Base-by-base conservation (phyloP, 2,888 invertebrate genomes). In the Perdita meconis region DNA sequence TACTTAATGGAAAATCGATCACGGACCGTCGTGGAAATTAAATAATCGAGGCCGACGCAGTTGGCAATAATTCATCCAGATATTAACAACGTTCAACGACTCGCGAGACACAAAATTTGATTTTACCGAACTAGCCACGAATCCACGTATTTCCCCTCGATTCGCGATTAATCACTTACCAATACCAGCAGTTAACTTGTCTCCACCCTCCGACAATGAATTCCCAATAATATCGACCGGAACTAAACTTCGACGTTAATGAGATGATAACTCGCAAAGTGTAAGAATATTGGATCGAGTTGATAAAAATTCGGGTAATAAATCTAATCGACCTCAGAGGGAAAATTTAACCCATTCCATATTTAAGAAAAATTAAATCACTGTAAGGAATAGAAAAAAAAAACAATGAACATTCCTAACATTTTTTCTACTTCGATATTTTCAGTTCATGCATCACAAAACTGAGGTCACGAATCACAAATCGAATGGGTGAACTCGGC, bases 81-180 rank as follows among this genome's bases (percentile, higher is more conserved):
- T 72, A 74, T 74, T 71, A 74, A 63, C 74, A 51, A 50, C 42
- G 51, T 53, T 64, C 51, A 22, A 13, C 64, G 59, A 50, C 47
- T 53, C 47, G 34, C 47, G n/a, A 53, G 30, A n/a, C 51, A 64
- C 56, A 59, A 30, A 73, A 75, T 74, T 57, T 42, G 64, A 74
- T 74, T 74, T 59, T 36, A 51, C 22, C 30, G 10, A 47, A 5
- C 22, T 38, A 5, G 10, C 5, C 22, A 36, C 30, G 30, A 61
- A 51, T 51, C 42, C 73, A 16, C 63, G 63, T 30, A 44, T 57
- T 51, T 73, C 73, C 22, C 51, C 64, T 72, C 64, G 73, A 53
- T 59, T 55, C 16, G 34, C 65, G 53, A 65, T 75, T 75, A 75
- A 75, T 73, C 65, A 73, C 65, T 75, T 75, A 73, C 53, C 47